phyloP scores from a whole-genome alignment of 2,888 invertebrate genomes.

The Eupithecia insigniata region DNA sequence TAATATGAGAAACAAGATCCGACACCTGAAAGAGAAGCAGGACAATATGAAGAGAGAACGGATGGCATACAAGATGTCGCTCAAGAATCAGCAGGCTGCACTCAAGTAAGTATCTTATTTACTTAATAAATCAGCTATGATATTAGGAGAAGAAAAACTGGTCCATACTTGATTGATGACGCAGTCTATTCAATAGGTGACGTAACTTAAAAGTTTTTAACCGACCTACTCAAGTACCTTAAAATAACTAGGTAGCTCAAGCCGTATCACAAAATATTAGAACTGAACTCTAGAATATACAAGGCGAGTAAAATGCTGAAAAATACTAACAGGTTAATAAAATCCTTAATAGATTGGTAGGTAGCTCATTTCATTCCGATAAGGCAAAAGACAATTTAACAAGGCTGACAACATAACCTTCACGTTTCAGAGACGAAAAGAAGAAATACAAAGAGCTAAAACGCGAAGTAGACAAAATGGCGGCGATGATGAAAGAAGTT shows the following conservation, averaged over 20 bases:
- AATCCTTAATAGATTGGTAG: no score
- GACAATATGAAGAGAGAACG: conserved; percentile 92
- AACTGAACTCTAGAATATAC: neutral
- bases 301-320: neutral
- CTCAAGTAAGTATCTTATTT: conserved; percentile 81
- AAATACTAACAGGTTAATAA: neutral
- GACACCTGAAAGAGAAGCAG: conserved; percentile 88
- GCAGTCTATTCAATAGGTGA: neutral
- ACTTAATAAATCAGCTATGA: neutral
- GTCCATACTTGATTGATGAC: neutral
- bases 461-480: conserved; percentile 96
- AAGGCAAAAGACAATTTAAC: neutral
- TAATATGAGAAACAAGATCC: conserved; percentile 87
- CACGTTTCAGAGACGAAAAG: conserved; percentile 86
- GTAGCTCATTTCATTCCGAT: neutral
- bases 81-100: conserved; percentile 91
- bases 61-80: conserved; percentile 89
- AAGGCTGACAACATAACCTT: neutral
- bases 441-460: conserved; percentile 92
- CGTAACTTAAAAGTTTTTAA: neutral
- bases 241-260: neutral
- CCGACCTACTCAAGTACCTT: neutral
- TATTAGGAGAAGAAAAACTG: neutral
- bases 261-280: neutral
- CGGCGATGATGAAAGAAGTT: conserved; percentile 92